Percentiles rank a stretch among this genome's conserved stretches.
phyloP scores from a whole-genome alignment of 1,140 invertebrate species.

The Drosophila serrata region DNA sequence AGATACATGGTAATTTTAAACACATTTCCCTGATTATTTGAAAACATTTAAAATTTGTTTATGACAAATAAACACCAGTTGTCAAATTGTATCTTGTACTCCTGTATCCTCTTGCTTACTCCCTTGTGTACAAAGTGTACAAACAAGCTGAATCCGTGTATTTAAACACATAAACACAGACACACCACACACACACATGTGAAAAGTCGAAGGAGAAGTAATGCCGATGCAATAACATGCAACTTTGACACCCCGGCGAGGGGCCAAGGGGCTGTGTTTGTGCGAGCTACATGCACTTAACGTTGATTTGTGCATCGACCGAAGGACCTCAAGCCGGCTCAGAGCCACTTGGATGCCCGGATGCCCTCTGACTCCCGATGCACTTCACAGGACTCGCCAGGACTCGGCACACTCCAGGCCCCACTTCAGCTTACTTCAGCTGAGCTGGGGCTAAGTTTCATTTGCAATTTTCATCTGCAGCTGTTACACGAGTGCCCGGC shows the following conservation, averaged over 20 bases:
- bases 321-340: conserved; percentile 48
- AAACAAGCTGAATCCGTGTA: conserved; percentile 15
- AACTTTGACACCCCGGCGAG: conserved; percentile 70
- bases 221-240: conserved; percentile 80
- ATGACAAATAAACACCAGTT: neutral
- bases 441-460: conserved; percentile 68
- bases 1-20: too few species aligned
- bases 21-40: too few species aligned
- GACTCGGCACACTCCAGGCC: conserved; percentile 1
- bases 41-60: neutral
- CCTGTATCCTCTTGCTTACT: neutral
- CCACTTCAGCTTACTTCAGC: conserved; percentile 40
- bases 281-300: conserved; percentile 76
- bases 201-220: conserved; percentile 52
- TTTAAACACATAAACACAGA: conserved; percentile 26
- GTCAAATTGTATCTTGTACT: conserved; percentile 12
- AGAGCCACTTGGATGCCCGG: conserved; percentile 37
- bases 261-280: conserved; percentile 39
- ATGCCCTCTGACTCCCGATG: conserved; percentile 24
- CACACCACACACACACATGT: neutral
- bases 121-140: conserved; percentile 2
- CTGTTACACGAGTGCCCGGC: conserved; percentile 66
- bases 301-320: conserved; percentile 75
- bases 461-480: conserved; percentile 82
- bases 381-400: conserved; percentile 22